phyloP scores from a whole-genome alignment of 2,113 vertebrate genomes.

The Dermatemys mawii region DNA sequence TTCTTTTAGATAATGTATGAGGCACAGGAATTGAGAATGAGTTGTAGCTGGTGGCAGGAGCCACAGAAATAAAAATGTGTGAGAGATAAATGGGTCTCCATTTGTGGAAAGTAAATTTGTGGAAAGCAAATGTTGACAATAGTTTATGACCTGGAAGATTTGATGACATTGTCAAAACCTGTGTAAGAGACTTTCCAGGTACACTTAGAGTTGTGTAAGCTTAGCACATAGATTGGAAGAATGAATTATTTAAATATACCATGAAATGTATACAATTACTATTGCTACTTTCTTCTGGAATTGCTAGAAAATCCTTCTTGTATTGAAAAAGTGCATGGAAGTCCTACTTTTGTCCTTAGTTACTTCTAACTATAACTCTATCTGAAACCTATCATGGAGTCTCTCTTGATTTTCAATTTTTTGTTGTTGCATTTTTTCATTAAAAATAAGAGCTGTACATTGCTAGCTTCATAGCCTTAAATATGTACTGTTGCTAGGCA shows the following conservation, averaged over 20 bases:
- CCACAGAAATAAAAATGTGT: not conserved
- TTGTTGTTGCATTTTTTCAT: not conserved
- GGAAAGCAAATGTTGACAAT: not conserved
- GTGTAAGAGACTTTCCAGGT: not conserved
- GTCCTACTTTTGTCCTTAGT: not conserved
- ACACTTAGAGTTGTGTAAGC: not conserved
- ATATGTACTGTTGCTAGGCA: not conserved
- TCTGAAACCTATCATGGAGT: not conserved
- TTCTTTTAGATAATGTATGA: not conserved
- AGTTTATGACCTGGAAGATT: not conserved
- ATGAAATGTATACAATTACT: not conserved
- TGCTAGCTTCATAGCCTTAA: not conserved
- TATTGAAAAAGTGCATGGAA: not conserved
- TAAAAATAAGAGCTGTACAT: not conserved
- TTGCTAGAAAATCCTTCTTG: not conserved
- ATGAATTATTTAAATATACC: not conserved
- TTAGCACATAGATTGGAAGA: not conserved
- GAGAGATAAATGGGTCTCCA: not conserved
- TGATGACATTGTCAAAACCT: not conserved
- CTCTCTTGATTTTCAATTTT: not conserved
- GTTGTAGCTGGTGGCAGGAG: not conserved
- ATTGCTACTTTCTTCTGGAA: not conserved
- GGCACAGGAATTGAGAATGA: not conserved
- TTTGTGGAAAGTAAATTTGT: conserved; percentile 11
- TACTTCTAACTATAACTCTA: not conserved